A percentile compares a stretch with the other conserved stretches of the same genome.
phyloP scores from a whole-genome alignment of 2,113 vertebrate genomes.

The Pelodiscus sinensis region DNA sequence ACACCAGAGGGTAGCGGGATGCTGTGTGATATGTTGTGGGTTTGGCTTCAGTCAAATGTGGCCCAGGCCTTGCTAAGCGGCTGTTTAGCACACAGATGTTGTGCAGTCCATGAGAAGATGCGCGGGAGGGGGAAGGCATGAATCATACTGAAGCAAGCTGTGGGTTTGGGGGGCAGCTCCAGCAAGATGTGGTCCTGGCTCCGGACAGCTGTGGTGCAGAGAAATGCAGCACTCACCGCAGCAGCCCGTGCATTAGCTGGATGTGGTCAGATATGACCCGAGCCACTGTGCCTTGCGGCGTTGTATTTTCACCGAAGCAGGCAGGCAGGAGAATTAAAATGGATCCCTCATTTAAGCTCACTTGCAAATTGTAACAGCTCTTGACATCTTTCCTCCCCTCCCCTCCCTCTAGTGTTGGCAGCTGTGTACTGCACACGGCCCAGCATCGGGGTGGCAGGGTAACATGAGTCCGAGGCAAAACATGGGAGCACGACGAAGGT shows the following conservation, averaged over 20 bases:
- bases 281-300: neutral
- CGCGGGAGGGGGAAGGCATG: neutral
- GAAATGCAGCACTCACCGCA: neutral
- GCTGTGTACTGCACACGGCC: rapidly evolving
- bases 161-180: neutral
- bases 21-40: neutral
- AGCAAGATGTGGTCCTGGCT: neutral
- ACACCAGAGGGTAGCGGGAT: neutral
- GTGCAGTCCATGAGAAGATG: neutral
- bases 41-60: neutral
- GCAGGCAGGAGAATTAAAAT: conserved; percentile 55
- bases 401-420: rapidly evolving
- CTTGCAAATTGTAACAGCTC: neutral
- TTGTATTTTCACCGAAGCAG: conserved; percentile 52
- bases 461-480: neutral
- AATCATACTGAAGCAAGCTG: neutral
- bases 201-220: neutral
- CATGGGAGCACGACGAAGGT: neutral
- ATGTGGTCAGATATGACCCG: conserved; percentile 19
- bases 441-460: rapidly evolving
- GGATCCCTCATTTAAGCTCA: conserved; percentile 44
- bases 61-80: neutral
- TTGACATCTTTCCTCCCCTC: conserved; percentile 26
- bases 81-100: neutral
- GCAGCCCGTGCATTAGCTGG: conserved; percentile 15